phyloP scores from a whole-genome alignment of 2,113 vertebrate species.

The Pangasianodon hypophthalmus region DNA sequence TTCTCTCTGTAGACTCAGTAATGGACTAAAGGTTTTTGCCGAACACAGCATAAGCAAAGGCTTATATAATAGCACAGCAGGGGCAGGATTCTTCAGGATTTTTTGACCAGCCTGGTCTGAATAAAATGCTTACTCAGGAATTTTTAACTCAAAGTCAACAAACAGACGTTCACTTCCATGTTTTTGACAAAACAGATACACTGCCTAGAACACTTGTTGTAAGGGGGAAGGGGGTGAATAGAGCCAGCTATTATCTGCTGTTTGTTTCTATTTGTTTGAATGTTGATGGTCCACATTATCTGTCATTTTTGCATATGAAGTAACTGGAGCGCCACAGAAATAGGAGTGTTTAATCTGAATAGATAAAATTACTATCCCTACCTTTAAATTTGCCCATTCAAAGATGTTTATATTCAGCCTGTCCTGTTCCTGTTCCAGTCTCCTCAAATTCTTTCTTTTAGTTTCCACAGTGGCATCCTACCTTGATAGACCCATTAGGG shows the following conservation, averaged over 20 bases:
- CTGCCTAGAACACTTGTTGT: too few relatives aligned
- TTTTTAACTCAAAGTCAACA: neutral
- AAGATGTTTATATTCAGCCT: neutral
- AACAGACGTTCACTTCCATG: neutral
- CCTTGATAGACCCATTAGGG: too few relatives aligned
- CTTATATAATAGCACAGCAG: slow-evolving; percentile 32
- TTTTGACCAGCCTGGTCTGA: neutral
- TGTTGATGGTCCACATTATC: neutral
- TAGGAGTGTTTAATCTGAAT: neutral
- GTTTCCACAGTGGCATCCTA: too few relatives aligned
- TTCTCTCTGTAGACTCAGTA: slow-evolving; percentile 32
- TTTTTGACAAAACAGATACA: too few relatives aligned
- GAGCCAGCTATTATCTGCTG: neutral
- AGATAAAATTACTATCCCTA: neutral
- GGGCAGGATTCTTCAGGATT: slow-evolving; percentile 20
- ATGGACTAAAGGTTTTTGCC: slow-evolving; percentile 39
- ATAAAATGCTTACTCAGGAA: neutral
- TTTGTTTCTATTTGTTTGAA: neutral
- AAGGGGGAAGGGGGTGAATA: neutral
- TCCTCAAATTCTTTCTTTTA: too few relatives aligned
- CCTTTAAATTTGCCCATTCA: neutral
- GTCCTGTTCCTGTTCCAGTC: too few relatives aligned
- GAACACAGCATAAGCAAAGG: slow-evolving; percentile 41
- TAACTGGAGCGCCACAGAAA: neutral
- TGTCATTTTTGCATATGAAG: neutral